Base-by-base conservation (phyloP, 2,797 vertebrate species). In the Epinephelus malabaricus region DNA sequence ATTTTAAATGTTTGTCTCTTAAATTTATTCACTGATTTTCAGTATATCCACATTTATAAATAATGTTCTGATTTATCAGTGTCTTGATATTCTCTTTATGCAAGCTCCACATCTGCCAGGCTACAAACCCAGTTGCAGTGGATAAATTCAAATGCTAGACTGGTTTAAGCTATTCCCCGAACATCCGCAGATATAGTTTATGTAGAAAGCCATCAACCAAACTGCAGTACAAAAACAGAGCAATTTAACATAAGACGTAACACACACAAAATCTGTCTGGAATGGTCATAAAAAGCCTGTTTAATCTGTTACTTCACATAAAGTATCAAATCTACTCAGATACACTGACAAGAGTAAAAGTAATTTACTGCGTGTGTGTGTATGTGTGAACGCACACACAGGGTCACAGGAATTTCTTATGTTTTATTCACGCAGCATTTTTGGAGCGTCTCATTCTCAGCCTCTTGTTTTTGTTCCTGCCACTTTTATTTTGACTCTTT, bases 401-500 rank as follows among this genome's bases (percentile, higher is more conserved):
- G 6, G 46, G 38, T 69, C 73, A 60, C 18, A 61, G 55, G 59
- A 38, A 61, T 59, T 19, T 62, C 54, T 60, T 2, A 19, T 50
- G n/a, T 73, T 83, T 43, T 43, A 76, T 74, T 77, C 65, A 67
- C 27, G 1, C 19, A 59, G 0, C 14, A 8, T 21, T 50, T 61
- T 2, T 55, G 43, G 30, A 38, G n/a, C 7, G 13, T 63, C 74
- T 77, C 76, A 25, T 50, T 73, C 69, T 53, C 63, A 61, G 61
- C 53, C n/a, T 64, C 51, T 78, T 76, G 69, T 84, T 78, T 85
- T 83, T 62, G 51, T 34, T 27, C 40, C 73, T n/a, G 4, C 51
- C 61, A 77, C 55, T 89, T 82, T 76, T 71, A 74, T 79, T 84
- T 80, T 73, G 74, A 78, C 68, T 58, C 45, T 25, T 38, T 55